phyloP scores from a whole-genome alignment of 2,888 invertebrate genomes.

The Lasius platythorax region DNA sequence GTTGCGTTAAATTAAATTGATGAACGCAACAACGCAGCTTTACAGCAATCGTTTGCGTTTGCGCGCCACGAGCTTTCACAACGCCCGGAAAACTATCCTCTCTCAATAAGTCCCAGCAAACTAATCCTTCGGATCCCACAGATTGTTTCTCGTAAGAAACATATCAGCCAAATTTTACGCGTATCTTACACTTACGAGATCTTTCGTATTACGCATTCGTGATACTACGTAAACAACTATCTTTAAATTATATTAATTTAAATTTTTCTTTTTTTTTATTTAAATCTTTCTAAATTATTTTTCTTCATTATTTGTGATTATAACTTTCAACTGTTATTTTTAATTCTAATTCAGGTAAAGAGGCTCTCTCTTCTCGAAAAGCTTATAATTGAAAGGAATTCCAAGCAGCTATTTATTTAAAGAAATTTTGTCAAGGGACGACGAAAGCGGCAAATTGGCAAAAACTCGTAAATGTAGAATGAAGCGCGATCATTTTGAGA shows the following conservation, averaged over 20 bases:
- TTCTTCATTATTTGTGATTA: not conserved
- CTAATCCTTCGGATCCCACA: not conserved
- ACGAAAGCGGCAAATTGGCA: not conserved
- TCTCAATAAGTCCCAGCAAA: constrained; percentile 9
- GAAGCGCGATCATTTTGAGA: not conserved
- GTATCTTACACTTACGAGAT: not conserved
- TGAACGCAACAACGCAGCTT: constrained; percentile 38
- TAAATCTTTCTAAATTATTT: not conserved
- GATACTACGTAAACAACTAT: not conserved
- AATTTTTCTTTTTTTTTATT: not conserved
- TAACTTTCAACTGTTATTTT: not conserved
- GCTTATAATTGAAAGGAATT: not conserved
- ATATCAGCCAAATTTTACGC: not conserved
- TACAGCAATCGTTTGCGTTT: constrained; percentile 32
- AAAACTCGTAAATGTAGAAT: not conserved
- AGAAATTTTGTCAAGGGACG: not conserved
- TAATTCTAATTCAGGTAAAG: not conserved
- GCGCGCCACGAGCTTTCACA: constrained; percentile 6
- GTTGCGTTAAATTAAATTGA: constrained; percentile 51
- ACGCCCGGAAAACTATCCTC: not conserved
- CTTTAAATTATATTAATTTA: not conserved
- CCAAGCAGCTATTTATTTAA: not conserved
- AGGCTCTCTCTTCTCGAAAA: not conserved
- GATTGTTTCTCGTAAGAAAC: not conserved
- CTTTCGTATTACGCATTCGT: not conserved